These are phyloP conservation scores for Apotomis betuletana DNA, from an alignment of 2,888 invertebrate genomes.

Conservation along the genomic window DNA sequence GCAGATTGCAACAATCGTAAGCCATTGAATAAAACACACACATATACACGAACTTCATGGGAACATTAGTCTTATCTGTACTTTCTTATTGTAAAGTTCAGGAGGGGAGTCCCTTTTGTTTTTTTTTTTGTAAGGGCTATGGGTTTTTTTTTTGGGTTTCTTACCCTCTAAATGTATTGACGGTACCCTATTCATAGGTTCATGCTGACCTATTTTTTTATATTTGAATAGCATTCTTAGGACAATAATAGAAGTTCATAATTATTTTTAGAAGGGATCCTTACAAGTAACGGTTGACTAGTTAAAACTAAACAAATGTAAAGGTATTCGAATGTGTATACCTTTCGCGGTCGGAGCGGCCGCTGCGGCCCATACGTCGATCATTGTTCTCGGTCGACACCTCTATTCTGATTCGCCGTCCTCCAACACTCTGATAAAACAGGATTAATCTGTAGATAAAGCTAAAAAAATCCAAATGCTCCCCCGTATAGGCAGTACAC, in stretches of 20 bases:
- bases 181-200: no score
- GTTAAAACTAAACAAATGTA: no score
- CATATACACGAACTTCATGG: slow-evolving; percentile 14
- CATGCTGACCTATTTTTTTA: no score
- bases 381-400: slow-evolving; percentile 89
- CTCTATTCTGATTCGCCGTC: slow-evolving; percentile 90
- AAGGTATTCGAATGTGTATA: slow-evolving; percentile 47
- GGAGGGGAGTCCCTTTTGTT: slow-evolving; percentile 17
- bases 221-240: no score
- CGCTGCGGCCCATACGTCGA: slow-evolving; percentile 85
- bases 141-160: no score
- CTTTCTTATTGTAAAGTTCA: slow-evolving; percentile 15
- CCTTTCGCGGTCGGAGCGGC: slow-evolving; percentile 77
- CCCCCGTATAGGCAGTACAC: not conserved
- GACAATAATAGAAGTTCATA: no score
- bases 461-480: no score
- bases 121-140: not conserved
- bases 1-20: not conserved
- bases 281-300: no score
- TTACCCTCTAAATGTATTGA: no score
- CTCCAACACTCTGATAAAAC: slow-evolving; percentile 86
- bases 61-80: slow-evolving; percentile 18
- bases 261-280: no score
- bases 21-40: slow-evolving; percentile 5
- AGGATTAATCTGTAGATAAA: slow-evolving; percentile 27